Base-by-base conservation (phyloP, 1,140 invertebrate species). In the Drosophila pectinifera region DNA sequence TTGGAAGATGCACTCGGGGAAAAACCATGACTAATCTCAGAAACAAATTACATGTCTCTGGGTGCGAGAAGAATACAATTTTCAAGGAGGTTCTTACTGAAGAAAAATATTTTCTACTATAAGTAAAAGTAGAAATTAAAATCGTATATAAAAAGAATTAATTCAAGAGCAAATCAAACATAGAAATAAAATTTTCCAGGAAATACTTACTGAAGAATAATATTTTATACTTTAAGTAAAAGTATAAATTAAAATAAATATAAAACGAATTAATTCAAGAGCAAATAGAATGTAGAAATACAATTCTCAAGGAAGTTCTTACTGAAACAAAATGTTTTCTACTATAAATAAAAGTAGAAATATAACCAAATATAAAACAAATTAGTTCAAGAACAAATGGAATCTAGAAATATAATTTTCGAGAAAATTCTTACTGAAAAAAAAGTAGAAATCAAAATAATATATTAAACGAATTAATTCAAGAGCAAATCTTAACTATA, bases 1-100 rank as follows among this genome's bases (percentile, higher is more conserved):
- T 51, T 51, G 49, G 49, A 34, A 36, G 31, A 51, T 51, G 28
- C 49, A 51, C 49, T 5, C 18, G 5, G 34, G 16, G 11, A 26
- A 43, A 20, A 28, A 18, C 16, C 26, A 34, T 20, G 31, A 36
- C 49, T 51, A 51, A 34, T 51, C 28, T 1, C 0, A 14, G 18
- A 7, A 16, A 13, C 28, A 49, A 51, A 51, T 34, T 51, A 20
- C 13, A 34, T 4, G 13, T 18, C 28, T 51, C 7, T 0, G 20
- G 34, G 16, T 34, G 28, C 46, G 28, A 34, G 13, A 34, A 51
- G 20, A 18, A 36, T 36, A 14, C 0, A 5, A 20, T 34, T 51
- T 31, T 14, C 0, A 4, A 4, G 16, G 16, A 7, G 14, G 16
- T 31, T 8, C 20, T 34, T 2, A 34, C 5, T 14, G 1, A 10